Base-by-base conservation (phyloP, 2,113 vertebrate species). In the Anhinga rufa region DNA sequence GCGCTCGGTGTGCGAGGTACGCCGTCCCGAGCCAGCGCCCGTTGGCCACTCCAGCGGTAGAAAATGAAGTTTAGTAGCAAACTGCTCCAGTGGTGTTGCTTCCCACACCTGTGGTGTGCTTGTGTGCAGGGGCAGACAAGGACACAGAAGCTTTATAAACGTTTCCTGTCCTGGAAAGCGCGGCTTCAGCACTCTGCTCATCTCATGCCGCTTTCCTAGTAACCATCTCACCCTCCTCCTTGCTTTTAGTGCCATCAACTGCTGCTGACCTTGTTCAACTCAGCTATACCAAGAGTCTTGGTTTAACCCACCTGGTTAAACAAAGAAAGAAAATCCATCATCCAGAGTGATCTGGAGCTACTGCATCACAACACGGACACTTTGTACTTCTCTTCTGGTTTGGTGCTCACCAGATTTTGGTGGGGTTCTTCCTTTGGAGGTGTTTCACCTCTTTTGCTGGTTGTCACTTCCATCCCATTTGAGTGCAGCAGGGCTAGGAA, bases 61-160 rank as follows among this genome's bases (percentile, higher is more conserved):
- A 66, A 78, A 51, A 42, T 19, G 9, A 70, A 60, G 17, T 74
- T 66, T 42, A 46, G 34, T 20, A 26, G 36, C 20, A 20, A 52
- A 31, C 25, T 14, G 42, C 34, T 24, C 0, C 15, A 4, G 0
- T 26, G 2, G 3, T 29, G 10, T 36, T 44, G 42, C 58, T 65
- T 83, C 36, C 4, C 6, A 3, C 20, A 7, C 16, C 25, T 34
- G 22, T 48, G 16, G 9, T 4, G 8, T 38, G 24, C 29, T 24
- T n/a, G 19, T 65, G 9, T 46, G 24, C 62, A 10, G 34, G 9
- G 8, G 6, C 34, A 16, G 57, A 32, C 25, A 54, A 57, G 20
- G 24, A 6, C 9, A 3, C 9, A 54, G 44, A 32, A 80, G 18
- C 52, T 58, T 6, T 1, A n/a, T 11, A 3, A 0, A 1, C 2